Evolutionary conservation across 2,113 vertebrate genomes (phyloP).

Genomic region (Struthidea cinerea): DNA sequence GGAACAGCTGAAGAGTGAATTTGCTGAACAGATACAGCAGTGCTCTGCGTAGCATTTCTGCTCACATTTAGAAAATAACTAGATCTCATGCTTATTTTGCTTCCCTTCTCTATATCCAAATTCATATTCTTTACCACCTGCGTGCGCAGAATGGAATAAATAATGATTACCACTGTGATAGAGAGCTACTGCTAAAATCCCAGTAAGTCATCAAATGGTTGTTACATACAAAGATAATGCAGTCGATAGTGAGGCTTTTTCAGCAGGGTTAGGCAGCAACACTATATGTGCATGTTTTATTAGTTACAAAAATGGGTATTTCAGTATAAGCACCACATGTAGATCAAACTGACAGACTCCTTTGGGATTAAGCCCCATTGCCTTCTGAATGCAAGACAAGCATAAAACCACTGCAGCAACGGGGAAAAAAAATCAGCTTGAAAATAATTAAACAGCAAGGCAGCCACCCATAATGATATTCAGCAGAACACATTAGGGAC

Average conservation of each 20-base stretch:
- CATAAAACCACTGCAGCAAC: slow-evolving; percentile 77
- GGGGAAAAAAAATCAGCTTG: slow-evolving; percentile 72
- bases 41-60: background rate
- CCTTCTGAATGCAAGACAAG: slow-evolving; percentile 81
- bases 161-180: slow-evolving; percentile 66
- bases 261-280: slow-evolving; percentile 65
- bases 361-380: slow-evolving; percentile 70
- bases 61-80: slow-evolving; percentile 47
- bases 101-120: slow-evolving; percentile 40
- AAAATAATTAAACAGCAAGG: slow-evolving; percentile 85
- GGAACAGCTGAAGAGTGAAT: background rate
- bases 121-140: slow-evolving; percentile 69
- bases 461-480: slow-evolving; percentile 86
- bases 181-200: slow-evolving; percentile 61
- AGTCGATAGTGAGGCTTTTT: slow-evolving; percentile 62
- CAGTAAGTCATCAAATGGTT: slow-evolving; percentile 67
- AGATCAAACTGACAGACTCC: slow-evolving; percentile 69
- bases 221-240: slow-evolving; percentile 61
- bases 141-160: slow-evolving; percentile 61
- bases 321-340: slow-evolving; percentile 66
- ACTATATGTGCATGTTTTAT: slow-evolving; percentile 67
- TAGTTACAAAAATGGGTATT: slow-evolving; percentile 69
- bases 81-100: slow-evolving; percentile 43
- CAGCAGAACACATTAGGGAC: slow-evolving; percentile 81
- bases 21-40: background rate